Base-by-base conservation (phyloP, 2,797 vertebrate genomes). In the Pelobates cultripes region DNA sequence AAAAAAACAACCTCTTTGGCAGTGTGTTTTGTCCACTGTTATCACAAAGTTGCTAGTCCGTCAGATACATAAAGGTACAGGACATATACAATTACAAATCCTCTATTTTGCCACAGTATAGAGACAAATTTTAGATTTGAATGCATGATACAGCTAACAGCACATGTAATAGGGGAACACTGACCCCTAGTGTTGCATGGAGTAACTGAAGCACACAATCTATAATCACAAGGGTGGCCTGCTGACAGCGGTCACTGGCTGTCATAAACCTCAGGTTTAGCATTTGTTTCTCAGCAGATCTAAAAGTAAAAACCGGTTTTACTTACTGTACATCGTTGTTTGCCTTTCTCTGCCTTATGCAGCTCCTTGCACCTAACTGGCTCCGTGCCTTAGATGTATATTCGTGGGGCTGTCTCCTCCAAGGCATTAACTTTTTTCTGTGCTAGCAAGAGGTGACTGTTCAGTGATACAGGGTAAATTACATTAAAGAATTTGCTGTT, bases 401-500 rank as follows among this genome's bases (percentile, higher is more conserved):
- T 17, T 75, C 67, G 55, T 44, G 17, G 69, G 61, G 41, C 28
- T 68, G 43, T 12, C 60, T 7, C 28, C 1, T 28, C 67, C 17
- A 47, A 75, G 17, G 67, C 79, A 40, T 81, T 53, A 10, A 63
- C 61, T 51, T 15, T 57, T 7, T 63, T 63, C 42, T 45, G 73
- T 63, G 73, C 73, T 45, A 28, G 14, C 51, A 57, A 61, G 13
- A 53, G 70, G 57, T 55, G 43, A 77, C 66, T 77, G 69, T 77
- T 77, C 80, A 72, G 80, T 82, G 71, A 66, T 77, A 77, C 80
- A 77, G 74, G 80, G 80, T 72, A 82, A 64, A 82, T 57, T 17
- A 76, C 64, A 81, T 81, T 77, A 82, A 82, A 15, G 40, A 55
- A n/a, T 53, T 57, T 55, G 45, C 63, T n/a, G 17, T 70, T 73